These are phyloP conservation scores for Sterna hirundo DNA, from an alignment of 2,113 vertebrate genomes.

Conservation along the genomic window DNA sequence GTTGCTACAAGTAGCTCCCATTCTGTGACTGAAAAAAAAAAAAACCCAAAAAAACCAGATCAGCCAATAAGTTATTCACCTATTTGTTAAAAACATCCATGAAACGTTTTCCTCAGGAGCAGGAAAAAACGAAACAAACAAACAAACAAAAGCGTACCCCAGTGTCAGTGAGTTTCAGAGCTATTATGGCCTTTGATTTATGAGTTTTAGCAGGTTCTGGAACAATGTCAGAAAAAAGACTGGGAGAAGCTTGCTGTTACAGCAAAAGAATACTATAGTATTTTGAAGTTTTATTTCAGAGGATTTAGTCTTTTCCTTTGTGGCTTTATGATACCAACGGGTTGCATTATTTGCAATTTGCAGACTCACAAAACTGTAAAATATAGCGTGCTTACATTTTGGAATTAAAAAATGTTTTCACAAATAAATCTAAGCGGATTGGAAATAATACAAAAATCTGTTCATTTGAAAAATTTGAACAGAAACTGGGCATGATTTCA, in stretches of 20 bases:
- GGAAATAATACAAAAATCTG: slow-evolving; percentile 1
- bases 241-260: background rate
- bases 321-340: background rate
- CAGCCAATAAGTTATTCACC: background rate
- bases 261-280: background rate
- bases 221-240: background rate
- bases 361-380: background rate
- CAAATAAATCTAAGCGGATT: background rate
- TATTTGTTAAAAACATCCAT: background rate
- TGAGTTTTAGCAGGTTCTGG: background rate
- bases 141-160: background rate
- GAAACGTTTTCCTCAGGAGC: background rate
- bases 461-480: background rate
- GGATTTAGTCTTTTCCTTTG: background rate
- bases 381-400: background rate
- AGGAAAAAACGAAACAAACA: background rate
- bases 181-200: background rate
- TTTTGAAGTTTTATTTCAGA: background rate
- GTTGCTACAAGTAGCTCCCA: background rate
- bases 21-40: background rate
- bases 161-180: background rate
- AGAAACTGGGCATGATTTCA: slow-evolving; percentile 11
- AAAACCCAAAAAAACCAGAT: background rate
- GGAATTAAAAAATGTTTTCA: background rate
- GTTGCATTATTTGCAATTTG: background rate